Evolutionary conservation across 37 sponge, comb jelly and placozoan species (phyloP), one percentile per base, ranked within the genome.

Genomic region (Beroe forskalii): DNA sequence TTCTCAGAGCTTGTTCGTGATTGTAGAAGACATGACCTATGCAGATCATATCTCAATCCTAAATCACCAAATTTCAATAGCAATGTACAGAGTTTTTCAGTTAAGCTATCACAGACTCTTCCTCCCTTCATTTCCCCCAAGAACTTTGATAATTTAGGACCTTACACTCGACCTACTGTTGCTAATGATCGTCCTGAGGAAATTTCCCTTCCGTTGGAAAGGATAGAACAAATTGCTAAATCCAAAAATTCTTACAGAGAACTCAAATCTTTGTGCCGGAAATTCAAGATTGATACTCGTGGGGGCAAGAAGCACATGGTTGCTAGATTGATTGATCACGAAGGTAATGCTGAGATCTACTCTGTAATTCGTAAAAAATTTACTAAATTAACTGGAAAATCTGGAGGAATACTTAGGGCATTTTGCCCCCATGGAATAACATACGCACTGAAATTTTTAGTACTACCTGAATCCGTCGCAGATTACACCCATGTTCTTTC

Each of bases 301-400:
- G 86, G 86, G 3, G 86, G 86, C 25, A 80, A 80, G 20, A 44
- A 23, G 8, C 86, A 80, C 25, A 80, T 80, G 86, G 30, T 80
- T 22, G 55, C 44, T 12, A 23, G 86, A 38, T 25, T 80, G 2
- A 80, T 41, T 24, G 55, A 41, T 2, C n/a, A 42, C 20, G 44
- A 44, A 69, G 72, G 72, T 36, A 69, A 69, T 36, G 38, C 72
- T 41, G 48, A 80, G 42, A 22, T 80, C 3, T 80, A 41, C 42
- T 80, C 86, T n/a, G 86, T 44, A 40, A 42, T 80, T 44, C 25
- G 55, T 22, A 80, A 80, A 30, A 80, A 80, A 1, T 80, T 80
- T 44, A 44, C 55, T 27, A 80, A 44, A 3, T 24, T 44, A 8
- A 41, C 86, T 25, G 86, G 86, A 3, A 80, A 80, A 25, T 80